A percentile compares a stretch with the other conserved stretches of the same genome.
Evolutionary conservation across 2,113 vertebrate genomes (phyloP).

Genomic region (Protobothrops flavoviridis): DNA sequence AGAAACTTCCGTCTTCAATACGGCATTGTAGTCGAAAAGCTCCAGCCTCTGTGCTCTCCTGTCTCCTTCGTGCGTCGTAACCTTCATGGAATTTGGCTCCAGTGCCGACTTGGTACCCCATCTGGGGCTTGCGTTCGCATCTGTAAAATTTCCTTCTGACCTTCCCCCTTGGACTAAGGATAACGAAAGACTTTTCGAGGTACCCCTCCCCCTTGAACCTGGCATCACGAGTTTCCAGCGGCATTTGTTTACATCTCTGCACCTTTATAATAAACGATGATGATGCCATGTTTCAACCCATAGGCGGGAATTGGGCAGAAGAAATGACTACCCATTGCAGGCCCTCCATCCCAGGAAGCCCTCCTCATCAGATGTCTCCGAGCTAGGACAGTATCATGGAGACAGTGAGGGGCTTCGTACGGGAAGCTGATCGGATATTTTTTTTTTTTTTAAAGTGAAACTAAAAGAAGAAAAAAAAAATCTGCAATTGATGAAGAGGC

Average conservation of each 20-base stretch:
- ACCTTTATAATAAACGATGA: background rate
- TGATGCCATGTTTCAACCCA: background rate
- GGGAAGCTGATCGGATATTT: slow-evolving; percentile 25
- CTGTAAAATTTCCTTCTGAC: background rate
- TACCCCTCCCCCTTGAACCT: background rate
- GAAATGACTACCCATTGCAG: background rate
- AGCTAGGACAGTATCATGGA: background rate
- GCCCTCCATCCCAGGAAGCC: background rate
- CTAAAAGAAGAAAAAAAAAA: slow-evolving; percentile 30
- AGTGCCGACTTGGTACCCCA: background rate
- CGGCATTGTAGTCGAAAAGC: background rate
- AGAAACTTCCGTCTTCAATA: background rate
- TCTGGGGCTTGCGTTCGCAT: background rate
- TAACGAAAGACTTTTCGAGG: background rate
- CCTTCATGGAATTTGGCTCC: background rate
- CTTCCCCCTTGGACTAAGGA: background rate
- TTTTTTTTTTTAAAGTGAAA: slow-evolving; percentile 21
- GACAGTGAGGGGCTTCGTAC: background rate
- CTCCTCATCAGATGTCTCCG: background rate
- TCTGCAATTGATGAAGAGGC: slow-evolving; percentile 31
- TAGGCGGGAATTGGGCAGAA: background rate
- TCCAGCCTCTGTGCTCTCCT: background rate
- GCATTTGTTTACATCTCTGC: background rate
- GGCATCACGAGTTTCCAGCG: background rate
- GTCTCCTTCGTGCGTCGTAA: background rate